Base-by-base conservation (phyloP, 2,888 invertebrate genomes). In the Priocnemis perturbator region DNA sequence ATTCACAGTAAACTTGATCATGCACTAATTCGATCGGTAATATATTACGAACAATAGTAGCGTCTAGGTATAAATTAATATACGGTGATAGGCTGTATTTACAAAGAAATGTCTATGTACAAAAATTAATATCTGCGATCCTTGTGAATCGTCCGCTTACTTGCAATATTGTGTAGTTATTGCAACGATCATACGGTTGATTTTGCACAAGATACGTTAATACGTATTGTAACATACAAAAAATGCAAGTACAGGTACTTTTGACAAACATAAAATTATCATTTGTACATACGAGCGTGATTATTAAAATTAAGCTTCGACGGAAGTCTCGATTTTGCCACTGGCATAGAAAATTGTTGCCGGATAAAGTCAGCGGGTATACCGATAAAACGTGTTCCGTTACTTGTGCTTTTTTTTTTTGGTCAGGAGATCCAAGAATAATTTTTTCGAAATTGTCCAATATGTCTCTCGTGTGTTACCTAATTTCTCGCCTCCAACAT, bases 401-500 rank as follows among this genome's bases (percentile, higher is more conserved):
- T 37, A 37, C 14, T 37, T 37, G 37, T 37, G 37, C 37, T 37
- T 37, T 37, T 37, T 37, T 37, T 37, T 3, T 11, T 37, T 11
- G 11, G 37, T 26, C 26, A 26, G 37, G 11, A 37, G 11, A 37
- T 70, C 74, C 76, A 63, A 74, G 67, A 76, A 71, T 60, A 73
- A 74, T 74, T 48, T 69, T 72, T 75, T 67, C 63, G 57, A 75
- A 79, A 73, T 78, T 11, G 55, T 76, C 75, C 76, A 69, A 77
- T n/a, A 71, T 37, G 37, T 37, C 62, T 71, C 44, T n/a, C n/a
- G n/a, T n/a, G 57, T 47, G 47, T 72, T 74, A 84, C 74, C 79
- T 80, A 85, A 81, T 78, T 37, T 85, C 85, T 84, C 76, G 81
- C 76, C 84, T 83, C 82, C 83, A 85, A 80, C 76, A 74, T 77